phyloP scores from a whole-genome alignment of 2,797 vertebrate genomes.

The Picus viridis region DNA sequence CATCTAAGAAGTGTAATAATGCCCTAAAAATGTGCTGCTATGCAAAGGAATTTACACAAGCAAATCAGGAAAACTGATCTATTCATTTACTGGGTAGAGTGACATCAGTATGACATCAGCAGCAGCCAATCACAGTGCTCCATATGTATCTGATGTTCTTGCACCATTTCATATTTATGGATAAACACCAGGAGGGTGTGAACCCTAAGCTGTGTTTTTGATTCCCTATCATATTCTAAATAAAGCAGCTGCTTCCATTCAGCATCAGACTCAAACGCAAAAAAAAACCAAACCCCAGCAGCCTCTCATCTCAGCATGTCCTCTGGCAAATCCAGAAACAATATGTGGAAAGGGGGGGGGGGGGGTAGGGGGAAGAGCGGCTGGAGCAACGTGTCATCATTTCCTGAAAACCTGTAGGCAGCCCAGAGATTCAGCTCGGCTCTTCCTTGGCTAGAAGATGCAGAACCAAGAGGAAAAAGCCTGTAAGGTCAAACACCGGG shows the following conservation, averaged over 20 bases:
- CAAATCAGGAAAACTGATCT: constrained; percentile 48
- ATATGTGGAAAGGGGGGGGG: constrained; percentile 60
- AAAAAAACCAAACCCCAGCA: not conserved
- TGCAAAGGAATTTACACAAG: constrained; percentile 45
- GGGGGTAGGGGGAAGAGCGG: not conserved
- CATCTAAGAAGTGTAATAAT: not conserved
- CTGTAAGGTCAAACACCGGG: not conserved
- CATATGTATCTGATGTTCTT: constrained; percentile 61
- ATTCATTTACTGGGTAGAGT: constrained; percentile 65
- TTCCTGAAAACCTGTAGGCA: constrained; percentile 62
- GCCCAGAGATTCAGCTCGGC: not conserved
- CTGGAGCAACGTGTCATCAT: constrained; percentile 24
- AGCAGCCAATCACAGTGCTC: constrained; percentile 67
- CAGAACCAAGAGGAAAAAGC: not conserved
- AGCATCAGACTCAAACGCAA: constrained; percentile 53
- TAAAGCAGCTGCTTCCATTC: constrained; percentile 72
- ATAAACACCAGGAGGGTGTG: constrained; percentile 76
- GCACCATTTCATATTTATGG: constrained; percentile 71
- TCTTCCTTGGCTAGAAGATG: constrained; percentile 11
- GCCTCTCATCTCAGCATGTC: constrained; percentile 47
- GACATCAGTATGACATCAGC: constrained; percentile 73
- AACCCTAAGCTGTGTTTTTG: constrained; percentile 69
- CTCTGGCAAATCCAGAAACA: constrained; percentile 70
- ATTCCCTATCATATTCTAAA: constrained; percentile 73
- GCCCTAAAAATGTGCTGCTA: not conserved